A percentile compares a stretch with the other conserved stretches of the same genome.
These are phyloP conservation scores for Melikaiella ostensackeni DNA, from an alignment of 2,888 invertebrate species.

Conservation along the genomic window DNA sequence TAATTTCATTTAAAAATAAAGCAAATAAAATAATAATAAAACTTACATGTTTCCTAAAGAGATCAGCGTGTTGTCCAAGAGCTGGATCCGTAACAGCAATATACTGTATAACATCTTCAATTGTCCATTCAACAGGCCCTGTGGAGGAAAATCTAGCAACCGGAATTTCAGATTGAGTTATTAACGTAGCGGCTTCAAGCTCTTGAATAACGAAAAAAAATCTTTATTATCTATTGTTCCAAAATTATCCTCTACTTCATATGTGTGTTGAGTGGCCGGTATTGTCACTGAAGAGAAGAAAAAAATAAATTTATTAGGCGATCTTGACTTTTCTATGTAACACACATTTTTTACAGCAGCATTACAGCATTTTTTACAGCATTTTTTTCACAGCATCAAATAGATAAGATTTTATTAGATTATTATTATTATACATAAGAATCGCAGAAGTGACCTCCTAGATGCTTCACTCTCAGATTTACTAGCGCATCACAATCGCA, in stretches of 20 bases:
- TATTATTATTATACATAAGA: too few species aligned
- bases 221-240: background rate
- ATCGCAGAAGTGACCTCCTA: too few species aligned
- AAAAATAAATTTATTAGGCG: conserved; percentile 66
- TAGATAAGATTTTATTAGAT: too few species aligned
- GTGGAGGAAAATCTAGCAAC: conserved; percentile 76
- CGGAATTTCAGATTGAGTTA: conserved; percentile 79
- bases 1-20: too few species aligned
- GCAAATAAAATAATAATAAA: too few species aligned
- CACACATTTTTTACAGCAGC: too few species aligned
- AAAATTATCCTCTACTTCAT: background rate
- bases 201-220: conserved; percentile 70
- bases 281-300: conserved; percentile 66
- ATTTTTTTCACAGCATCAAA: too few species aligned
- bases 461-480: too few species aligned
- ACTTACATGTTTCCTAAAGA: conserved; percentile 93
- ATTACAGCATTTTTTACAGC: too few species aligned
- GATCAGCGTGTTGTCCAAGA: conserved; percentile 91
- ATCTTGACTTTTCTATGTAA: too few species aligned
- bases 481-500: too few species aligned
- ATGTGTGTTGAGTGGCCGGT: too few species aligned
- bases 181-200: conserved; percentile 85
- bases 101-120: conserved; percentile 95
- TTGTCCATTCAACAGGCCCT: conserved; percentile 91
- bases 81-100: conserved; percentile 92